phyloP scores from a whole-genome alignment of 1,140 invertebrate genomes.

The Brachionus asplanchnoidis region DNA sequence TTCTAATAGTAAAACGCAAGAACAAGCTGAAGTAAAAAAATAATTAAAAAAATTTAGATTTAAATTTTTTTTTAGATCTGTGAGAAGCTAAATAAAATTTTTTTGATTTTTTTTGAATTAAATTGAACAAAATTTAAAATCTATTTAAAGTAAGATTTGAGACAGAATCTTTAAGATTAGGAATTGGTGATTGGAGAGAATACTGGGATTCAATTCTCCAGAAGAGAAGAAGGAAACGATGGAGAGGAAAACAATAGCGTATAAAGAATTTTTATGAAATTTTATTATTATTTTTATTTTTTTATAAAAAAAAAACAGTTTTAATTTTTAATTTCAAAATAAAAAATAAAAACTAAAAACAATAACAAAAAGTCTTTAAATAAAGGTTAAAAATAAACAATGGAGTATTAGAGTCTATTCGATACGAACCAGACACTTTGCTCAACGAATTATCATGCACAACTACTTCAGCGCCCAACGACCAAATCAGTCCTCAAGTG shows the following conservation, averaged over 20 bases:
- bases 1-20: not conserved
- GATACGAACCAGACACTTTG: conserved; percentile 29
- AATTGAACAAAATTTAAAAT: not conserved
- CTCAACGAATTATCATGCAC: not conserved
- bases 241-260: not conserved
- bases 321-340: not conserved
- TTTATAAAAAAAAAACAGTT: not conserved
- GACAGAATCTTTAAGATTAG: not conserved
- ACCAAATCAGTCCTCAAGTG: not conserved
- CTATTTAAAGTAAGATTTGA: not conserved
- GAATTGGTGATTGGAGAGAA: not conserved
- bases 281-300: not conserved
- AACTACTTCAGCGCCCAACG: not conserved
- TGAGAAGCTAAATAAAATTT: not conserved
- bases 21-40: not conserved
- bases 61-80: not conserved
- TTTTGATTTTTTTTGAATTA: not conserved
- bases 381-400: not conserved
- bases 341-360: too few species aligned
- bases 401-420: conserved; percentile 39
- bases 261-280: not conserved
- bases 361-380: not conserved
- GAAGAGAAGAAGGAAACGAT: not conserved
- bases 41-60: not conserved
- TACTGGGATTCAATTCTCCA: not conserved